Conservation (phyloP, 2,888 invertebrate genomes). For the Leistus spinibarbis region DNA sequence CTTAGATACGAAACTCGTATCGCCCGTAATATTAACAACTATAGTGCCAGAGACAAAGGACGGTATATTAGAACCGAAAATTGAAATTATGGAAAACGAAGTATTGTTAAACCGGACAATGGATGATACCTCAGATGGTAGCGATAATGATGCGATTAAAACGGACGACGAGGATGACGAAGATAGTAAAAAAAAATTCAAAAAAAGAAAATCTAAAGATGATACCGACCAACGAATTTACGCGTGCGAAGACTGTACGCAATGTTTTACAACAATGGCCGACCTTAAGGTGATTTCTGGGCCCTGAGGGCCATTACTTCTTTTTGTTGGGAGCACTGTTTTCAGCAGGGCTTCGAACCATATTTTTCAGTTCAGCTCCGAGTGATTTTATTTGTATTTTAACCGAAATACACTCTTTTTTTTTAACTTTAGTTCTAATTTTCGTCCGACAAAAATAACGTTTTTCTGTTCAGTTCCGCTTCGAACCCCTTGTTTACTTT, state of each 20-base stretch:
- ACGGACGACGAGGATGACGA: neutral
- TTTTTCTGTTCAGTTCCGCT: no score
- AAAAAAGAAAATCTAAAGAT: conserved; percentile 47
- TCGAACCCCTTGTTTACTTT: no score
- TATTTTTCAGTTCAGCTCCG: no score
- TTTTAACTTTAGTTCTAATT: no score
- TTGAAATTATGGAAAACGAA: conserved; percentile 39
- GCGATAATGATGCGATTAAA: conserved; percentile 8
- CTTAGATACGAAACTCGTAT: conserved; percentile 39
- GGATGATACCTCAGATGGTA: conserved; percentile 4
- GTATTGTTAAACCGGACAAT: neutral
- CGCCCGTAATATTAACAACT: conserved; percentile 7
- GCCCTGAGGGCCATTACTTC: no score
- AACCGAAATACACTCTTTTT: conserved; percentile 3
- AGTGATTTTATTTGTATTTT: no score
- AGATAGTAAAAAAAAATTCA: conserved; percentile 19
- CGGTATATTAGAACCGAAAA: conserved; percentile 36
- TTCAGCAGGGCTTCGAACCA: no score
- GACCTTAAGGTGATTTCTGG: conserved; percentile 55
- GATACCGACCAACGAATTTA: conserved; percentile 55
- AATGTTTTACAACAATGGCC: conserved; percentile 52
- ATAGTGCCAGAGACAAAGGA: conserved; percentile 18
- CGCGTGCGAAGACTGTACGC: conserved; percentile 55
- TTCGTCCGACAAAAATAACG: no score
- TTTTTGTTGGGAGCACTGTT: neutral